These are phyloP conservation scores for Nycticorax nycticorax DNA, from an alignment of 2,113 vertebrate species.

Conservation along the genomic window DNA sequence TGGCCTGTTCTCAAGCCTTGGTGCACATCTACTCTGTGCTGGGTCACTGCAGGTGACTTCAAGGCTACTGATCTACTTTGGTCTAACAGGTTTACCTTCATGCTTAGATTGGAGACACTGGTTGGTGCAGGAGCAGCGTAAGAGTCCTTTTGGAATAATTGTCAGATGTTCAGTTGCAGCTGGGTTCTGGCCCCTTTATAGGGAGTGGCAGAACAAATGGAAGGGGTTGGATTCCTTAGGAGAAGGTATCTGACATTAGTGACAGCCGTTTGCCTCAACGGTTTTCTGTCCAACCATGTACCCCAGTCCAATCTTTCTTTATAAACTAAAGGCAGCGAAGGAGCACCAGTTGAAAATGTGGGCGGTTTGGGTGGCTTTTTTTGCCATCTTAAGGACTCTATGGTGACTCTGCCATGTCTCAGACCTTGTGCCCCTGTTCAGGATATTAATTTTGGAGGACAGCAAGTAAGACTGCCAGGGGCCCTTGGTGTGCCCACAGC, in stretches of 20 bases:
- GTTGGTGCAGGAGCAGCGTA: not conserved
- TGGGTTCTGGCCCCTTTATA: not conserved
- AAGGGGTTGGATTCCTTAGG: not conserved
- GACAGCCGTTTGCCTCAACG: not conserved
- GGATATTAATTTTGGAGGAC: not conserved
- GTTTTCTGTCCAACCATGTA: no score
- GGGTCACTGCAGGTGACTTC: not conserved
- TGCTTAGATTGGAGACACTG: not conserved
- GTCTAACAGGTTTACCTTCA: not conserved
- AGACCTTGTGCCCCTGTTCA: not conserved
- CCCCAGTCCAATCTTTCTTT: not conserved
- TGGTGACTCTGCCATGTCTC: not conserved
- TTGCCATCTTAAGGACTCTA: not conserved
- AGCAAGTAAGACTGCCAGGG: no score
- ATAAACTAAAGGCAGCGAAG: not conserved
- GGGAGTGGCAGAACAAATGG: not conserved
- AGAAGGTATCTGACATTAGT: not conserved
- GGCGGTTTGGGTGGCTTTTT: not conserved
- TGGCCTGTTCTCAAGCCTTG: not conserved
- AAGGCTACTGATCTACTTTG: not conserved
- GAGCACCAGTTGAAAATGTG: not conserved
- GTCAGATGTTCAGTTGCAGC: not conserved
- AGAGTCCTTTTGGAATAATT: not conserved
- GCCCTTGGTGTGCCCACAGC: not conserved
- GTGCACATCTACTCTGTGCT: not conserved